These are phyloP conservation scores for Lepisosteus osseus DNA, from an alignment of 2,113 vertebrate species.

Conservation along the genomic window DNA sequence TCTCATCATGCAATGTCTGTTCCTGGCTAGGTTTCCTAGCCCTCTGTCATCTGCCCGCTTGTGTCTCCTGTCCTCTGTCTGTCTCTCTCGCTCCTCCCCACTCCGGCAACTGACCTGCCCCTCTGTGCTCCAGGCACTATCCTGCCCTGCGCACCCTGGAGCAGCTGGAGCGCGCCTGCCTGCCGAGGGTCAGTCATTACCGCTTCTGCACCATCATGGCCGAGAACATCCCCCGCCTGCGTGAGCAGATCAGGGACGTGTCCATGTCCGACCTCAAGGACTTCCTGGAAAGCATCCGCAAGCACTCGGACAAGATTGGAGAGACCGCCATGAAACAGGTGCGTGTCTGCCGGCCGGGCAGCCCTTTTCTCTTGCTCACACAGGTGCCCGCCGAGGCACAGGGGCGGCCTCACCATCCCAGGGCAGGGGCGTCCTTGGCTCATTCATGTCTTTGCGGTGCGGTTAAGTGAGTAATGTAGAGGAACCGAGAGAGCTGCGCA, in stretches of 20 bases:
- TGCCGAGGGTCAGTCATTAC: slow-evolving; percentile 88
- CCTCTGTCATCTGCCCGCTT: too few species aligned
- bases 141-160: slow-evolving; percentile 90
- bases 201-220: slow-evolving; percentile 94
- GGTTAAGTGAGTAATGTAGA: too few species aligned
- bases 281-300: slow-evolving; percentile 97
- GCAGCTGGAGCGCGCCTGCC: slow-evolving; percentile 83
- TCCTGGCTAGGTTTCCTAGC: too few species aligned
- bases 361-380: neutral
- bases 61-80: too few species aligned
- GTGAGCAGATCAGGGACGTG: slow-evolving; percentile 84
- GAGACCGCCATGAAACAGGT: slow-evolving; percentile 96
- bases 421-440: too few species aligned
- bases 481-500: too few species aligned
- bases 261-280: slow-evolving; percentile 96
- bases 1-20: too few species aligned
- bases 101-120: too few species aligned
- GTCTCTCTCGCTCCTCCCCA: too few species aligned
- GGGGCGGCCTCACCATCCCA: neutral
- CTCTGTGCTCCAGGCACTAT: slow-evolving; percentile 76
- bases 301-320: slow-evolving; percentile 94
- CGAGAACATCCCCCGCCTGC: slow-evolving; percentile 85
- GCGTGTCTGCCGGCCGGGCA: slow-evolving; percentile 17
- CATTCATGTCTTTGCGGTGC: too few species aligned
- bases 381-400: neutral